Percentiles rank a stretch among this genome's conserved stretches.
phyloP scores from a whole-genome alignment of 2,113 vertebrate genomes.

The Amblyornis subalaris region DNA sequence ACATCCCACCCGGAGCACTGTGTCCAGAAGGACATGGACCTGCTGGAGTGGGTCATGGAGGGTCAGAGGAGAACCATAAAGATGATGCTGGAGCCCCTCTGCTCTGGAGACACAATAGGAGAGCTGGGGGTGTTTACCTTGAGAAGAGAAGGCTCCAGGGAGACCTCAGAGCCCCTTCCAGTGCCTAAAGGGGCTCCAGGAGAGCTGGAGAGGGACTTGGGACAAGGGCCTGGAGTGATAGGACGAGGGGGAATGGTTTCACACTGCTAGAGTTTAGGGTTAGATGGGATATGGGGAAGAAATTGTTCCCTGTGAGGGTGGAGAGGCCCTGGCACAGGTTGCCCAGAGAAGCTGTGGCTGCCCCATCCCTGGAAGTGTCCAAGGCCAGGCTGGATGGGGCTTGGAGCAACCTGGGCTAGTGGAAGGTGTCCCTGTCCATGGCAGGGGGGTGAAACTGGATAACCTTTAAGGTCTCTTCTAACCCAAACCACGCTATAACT shows the following conservation, averaged over 20 bases:
- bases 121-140: not conserved
- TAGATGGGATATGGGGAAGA: not conserved
- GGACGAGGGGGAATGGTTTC: not conserved
- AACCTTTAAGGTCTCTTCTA: not conserved
- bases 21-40: not conserved
- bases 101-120: not conserved
- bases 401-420: accelerated
- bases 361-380: not conserved
- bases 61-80: not conserved
- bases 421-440: not conserved
- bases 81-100: not conserved
- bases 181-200: not conserved
- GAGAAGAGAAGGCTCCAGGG: too few species aligned
- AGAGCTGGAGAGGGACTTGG: not conserved
- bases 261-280: accelerated
- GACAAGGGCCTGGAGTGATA: not conserved
- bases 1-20: not conserved
- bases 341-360: not conserved
- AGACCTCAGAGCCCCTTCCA: not conserved
- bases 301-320: not conserved
- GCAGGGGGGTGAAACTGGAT: not conserved
- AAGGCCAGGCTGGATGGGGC: accelerated
- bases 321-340: not conserved
- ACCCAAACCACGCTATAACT: not conserved
- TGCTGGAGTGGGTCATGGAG: not conserved